A percentile compares a stretch with the other conserved stretches of the same genome.
Conservation (phyloP, 92 coral and sea anemone genomes). For the Actinernus sp. region DNA sequence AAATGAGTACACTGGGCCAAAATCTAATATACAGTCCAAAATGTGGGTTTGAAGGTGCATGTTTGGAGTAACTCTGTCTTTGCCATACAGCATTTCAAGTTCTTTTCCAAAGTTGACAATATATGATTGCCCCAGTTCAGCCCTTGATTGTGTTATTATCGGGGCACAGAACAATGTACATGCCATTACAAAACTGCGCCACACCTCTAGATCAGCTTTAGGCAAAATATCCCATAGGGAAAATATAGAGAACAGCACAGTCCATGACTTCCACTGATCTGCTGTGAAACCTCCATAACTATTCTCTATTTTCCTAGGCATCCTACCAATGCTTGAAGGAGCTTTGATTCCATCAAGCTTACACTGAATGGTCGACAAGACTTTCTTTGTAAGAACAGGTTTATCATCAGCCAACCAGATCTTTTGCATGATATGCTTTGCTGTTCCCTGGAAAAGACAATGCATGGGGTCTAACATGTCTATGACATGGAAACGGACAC, state of each 20-base stretch:
- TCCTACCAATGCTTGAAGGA: conserved; percentile 70
- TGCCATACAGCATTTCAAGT: conserved; percentile 60
- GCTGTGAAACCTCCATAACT: conserved; percentile 82
- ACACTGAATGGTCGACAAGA: conserved; percentile 39
- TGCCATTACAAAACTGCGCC: conserved; percentile 74
- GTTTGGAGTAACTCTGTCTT: conserved; percentile 62
- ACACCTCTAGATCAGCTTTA: conserved; percentile 41
- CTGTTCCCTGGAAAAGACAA: conserved; percentile 66
- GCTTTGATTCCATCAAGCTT: conserved; percentile 61
- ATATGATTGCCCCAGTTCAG: conserved; percentile 44
- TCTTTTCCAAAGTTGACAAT: conserved; percentile 39
- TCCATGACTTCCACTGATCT: conserved; percentile 77
- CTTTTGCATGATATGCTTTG: conserved; percentile 73
- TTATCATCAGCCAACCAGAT: conserved; percentile 56
- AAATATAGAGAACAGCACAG: conserved; percentile 45
- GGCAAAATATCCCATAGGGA: conserved; percentile 49
- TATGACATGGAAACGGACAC: conserved; percentile 64
- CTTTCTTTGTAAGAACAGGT: conserved; percentile 17
- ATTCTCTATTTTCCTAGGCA: conserved; percentile 66
- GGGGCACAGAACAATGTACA: conserved; percentile 49
- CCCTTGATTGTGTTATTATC: conserved; percentile 46
- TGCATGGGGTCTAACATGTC: conserved; percentile 92
- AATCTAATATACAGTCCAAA: conserved; percentile 65
- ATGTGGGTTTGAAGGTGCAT: conserved; percentile 77
- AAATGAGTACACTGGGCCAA: conserved; percentile 74